phyloP scores from a whole-genome alignment of 2,797 vertebrate species.

The Ptychobarbus kaznakovi region DNA sequence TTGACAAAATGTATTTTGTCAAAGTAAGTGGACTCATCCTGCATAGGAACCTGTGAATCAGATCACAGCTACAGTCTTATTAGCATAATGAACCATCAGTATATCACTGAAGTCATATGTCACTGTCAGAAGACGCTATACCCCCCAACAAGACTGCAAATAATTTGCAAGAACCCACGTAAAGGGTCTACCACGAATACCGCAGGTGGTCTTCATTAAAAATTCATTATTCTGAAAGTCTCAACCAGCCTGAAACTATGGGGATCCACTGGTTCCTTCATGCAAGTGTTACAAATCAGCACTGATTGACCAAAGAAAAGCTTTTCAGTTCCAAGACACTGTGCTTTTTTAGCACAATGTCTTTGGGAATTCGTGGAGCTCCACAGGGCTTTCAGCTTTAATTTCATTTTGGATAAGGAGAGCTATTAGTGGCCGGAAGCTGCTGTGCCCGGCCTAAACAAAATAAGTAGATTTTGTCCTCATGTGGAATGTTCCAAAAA shows the following conservation, averaged over 20 bases:
- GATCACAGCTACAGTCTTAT: constrained; percentile 17
- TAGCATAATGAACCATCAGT: constrained; percentile 18
- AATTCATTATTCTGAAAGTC: constrained; percentile 31
- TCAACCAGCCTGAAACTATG: constrained; percentile 17
- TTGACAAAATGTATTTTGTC: not conserved
- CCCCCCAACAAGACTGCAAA: constrained; percentile 6
- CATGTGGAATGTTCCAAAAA: not conserved
- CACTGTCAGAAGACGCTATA: constrained; percentile 20
- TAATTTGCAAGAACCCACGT: constrained; percentile 17
- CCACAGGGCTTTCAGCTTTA: constrained; percentile 68
- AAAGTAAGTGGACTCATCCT: not conserved
- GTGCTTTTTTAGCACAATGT: constrained; percentile 59
- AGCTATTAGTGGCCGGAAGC: constrained; percentile 67
- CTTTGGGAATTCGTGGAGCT: constrained; percentile 63
- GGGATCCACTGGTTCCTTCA: constrained; percentile 42
- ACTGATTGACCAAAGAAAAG: constrained; percentile 60
- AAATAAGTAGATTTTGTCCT: constrained; percentile 25
- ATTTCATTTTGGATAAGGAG: constrained; percentile 71
- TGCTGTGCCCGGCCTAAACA: constrained; percentile 59
- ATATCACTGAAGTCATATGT: constrained; percentile 16
- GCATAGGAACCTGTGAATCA: not conserved
- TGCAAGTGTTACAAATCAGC: constrained; percentile 62
- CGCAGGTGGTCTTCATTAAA: constrained; percentile 40
- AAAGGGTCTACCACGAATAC: constrained; percentile 25
- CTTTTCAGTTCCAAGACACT: constrained; percentile 52